Conservation (phyloP, 2,888 invertebrate species). For the Eledona agricola region DNA sequence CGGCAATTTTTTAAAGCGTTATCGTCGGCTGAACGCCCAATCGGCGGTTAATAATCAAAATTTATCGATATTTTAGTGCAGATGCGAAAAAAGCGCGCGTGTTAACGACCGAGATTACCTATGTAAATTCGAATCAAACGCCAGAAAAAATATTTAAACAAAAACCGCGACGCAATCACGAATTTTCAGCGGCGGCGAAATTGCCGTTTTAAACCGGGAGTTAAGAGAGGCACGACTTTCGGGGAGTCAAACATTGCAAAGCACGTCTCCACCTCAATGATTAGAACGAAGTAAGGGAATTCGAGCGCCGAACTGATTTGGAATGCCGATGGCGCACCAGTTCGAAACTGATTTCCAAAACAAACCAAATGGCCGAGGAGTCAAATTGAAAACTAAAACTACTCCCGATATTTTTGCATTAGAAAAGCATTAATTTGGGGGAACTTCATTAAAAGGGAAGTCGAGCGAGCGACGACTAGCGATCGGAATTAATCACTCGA, state of each 20-base stretch:
- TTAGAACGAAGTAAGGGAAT: slow-evolving; percentile 52
- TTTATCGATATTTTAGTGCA: slow-evolving; percentile 22
- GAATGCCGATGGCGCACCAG: slow-evolving; percentile 48
- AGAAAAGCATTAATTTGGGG: background rate
- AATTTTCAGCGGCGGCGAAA: slow-evolving; percentile 1
- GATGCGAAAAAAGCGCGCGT: slow-evolving; percentile 7
- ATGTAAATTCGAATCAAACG: slow-evolving; percentile 20
- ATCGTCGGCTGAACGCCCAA: slow-evolving; percentile 17
- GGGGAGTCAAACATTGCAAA: slow-evolving; percentile 45
- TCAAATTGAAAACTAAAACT: slow-evolving; percentile 39
- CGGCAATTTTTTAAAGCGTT: slow-evolving; percentile 25
- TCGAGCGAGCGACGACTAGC: too few species aligned
- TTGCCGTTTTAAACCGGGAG: background rate
- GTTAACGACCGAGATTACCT: slow-evolving; percentile 14
- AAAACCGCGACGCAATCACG: background rate
- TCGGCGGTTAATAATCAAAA: slow-evolving; percentile 15
- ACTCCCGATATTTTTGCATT: slow-evolving; percentile 21
- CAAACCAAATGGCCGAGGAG: slow-evolving; percentile 49
- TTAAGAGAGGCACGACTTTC: background rate
- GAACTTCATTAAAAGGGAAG: background rate
- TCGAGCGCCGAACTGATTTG: slow-evolving; percentile 51
- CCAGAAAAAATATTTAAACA: slow-evolving; percentile 1
- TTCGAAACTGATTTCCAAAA: slow-evolving; percentile 56
- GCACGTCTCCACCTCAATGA: slow-evolving; percentile 52
- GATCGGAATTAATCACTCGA: too few species aligned